Base-by-base conservation (phyloP, 2,113 vertebrate species). In the Piprites chloris region DNA sequence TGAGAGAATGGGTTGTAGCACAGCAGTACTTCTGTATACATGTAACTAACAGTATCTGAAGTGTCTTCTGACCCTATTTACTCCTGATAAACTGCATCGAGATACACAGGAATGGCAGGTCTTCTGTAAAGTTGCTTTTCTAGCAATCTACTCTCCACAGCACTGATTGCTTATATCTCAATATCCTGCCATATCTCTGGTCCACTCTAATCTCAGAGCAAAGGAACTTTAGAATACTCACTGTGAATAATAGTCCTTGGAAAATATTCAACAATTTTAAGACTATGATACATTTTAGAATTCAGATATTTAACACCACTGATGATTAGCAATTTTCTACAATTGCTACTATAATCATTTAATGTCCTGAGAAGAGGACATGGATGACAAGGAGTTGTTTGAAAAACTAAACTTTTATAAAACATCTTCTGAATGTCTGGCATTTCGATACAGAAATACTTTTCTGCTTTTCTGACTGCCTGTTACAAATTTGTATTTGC, bases 221-320 rank as follows among this genome's bases (percentile, higher is more conserved):
- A 92, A 91, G 30, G 19, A 93, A 61, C 68, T 74, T 63, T 1
- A 69, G 50, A 90, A 79, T 47, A 77, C 66, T 86, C 74, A 83
- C 59, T 63, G 47, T 7, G 39, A 96, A 52, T 74, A 80, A 77
- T 0, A 80, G 55, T 55, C 55, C 39, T 44, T 93, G 85, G 89
- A 88, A 96, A 90, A 95, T 24, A 81, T 11, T 95, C 86, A 85
- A 85, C 55, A 32, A 74, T 83, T 93, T 90, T 80, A 93, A 91
- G 72, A 73, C 46, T 83, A 50, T 21, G 65, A 77, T 33, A 73
- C 39, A 80, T 94, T 94, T 71, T 77, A 87, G 78, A 96, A 93
- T 69, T 80, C 53, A 85, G 90, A 67, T 85, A 95, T 83, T 93
- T 94, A 90, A 93, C 55, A 95, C 72, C 68, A 83, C 39, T 86